Evolutionary conservation across 1,140 invertebrate genomes (phyloP), one percentile per base, ranked within the genome.

Genomic region (Pseudomyrmex pallidus): DNA sequence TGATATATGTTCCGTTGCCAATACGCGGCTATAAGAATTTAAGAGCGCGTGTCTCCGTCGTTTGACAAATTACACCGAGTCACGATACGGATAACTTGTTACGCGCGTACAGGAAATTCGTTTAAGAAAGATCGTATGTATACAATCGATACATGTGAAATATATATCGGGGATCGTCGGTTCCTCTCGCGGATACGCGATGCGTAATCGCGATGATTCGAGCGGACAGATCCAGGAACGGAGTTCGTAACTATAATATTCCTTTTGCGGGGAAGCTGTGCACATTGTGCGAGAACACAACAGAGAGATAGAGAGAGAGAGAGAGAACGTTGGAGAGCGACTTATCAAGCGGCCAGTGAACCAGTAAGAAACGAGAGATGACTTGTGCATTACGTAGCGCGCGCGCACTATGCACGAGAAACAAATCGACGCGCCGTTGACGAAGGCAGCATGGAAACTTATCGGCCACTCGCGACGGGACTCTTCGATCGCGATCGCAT

Each of bases 261-360:
- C 50, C 68, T 78, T 83, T 56, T 74, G 68, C 83, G 74, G 68
- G 76, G 82, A 35, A 35, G 35, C 35, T 35, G 87, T 35, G 87
- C 73, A 44, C 50, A 70, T 82, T 64, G 64, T 50, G 59, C 35
- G 35, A 35, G 35, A 35, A 3, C 35, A 35, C 35, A 35, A 35
- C 35, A 35, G 5, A 35, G 35, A 35, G 35, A 35, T 4, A 35
- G 35, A 35, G 5, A 35, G 5, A 35, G 35, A 35, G 35, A 35
- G 35, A 35, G 4, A 5, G 5, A 7, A 15, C 35, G 46, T 56
- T 50, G 54, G 54, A 17, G 54, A 61, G 48, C 83, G 87, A 89
- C 88, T 85, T 77, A 89, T 89, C 87, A 86, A 63, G 57, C 76
- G 68, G 73, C 56, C 83, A 74, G 73, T 68, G 84, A 88, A 78